A percentile compares a stretch with the other conserved stretches of the same genome.
Conservation (phyloP, 2,888 invertebrate species). For the Rotaria socialis region DNA sequence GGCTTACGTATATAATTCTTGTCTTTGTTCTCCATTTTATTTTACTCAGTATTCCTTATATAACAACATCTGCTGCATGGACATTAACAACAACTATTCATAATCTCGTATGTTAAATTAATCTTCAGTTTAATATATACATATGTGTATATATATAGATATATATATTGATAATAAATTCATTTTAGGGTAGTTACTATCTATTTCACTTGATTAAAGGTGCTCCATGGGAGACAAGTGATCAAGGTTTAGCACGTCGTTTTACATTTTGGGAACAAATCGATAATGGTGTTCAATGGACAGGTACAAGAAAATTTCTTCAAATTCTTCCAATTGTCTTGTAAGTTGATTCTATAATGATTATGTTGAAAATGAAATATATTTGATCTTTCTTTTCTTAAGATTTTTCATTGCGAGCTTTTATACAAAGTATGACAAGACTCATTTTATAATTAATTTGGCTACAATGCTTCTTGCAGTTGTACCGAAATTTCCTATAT, state of each 20-base stretch:
- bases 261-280: constrained; percentile 72
- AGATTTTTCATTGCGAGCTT: constrained; percentile 66
- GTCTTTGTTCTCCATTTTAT: constrained; percentile 66
- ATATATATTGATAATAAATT: not conserved
- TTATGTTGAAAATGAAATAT: not conserved
- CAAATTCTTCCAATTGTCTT: constrained; percentile 67
- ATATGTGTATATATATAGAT: too few relatives aligned
- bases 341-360: constrained; percentile 62
- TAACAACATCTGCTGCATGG: constrained; percentile 68
- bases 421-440: constrained; percentile 65
- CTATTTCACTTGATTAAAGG: constrained; percentile 66
- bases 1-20: constrained; percentile 67
- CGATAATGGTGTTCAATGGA: constrained; percentile 69
- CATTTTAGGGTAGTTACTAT: constrained; percentile 40
- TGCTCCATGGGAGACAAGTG: constrained; percentile 68
- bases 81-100: constrained; percentile 68
- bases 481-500: constrained; percentile 55
- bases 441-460: constrained; percentile 61
- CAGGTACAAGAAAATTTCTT: constrained; percentile 68
- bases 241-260: constrained; percentile 65
- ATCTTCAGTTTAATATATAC: too few relatives aligned
- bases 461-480: constrained; percentile 53
- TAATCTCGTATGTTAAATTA: constrained; percentile 62
- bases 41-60: constrained; percentile 64
- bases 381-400: constrained; percentile 38